Percentiles rank a stretch among this genome's conserved stretches.
Conservation (phyloP, 2,113 vertebrate species). For the Rousettus leschenaultii region DNA sequence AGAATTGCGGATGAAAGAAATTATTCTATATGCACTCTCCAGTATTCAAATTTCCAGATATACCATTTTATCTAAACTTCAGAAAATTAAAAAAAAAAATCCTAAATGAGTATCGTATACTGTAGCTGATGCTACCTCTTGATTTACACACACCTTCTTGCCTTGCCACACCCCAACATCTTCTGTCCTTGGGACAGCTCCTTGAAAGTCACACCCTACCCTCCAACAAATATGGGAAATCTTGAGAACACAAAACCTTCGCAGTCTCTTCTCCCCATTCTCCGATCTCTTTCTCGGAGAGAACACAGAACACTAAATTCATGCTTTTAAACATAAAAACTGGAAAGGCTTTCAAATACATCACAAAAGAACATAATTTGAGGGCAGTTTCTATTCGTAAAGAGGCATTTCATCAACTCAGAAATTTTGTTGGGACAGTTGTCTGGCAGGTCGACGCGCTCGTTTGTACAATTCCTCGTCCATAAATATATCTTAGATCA, state of each 20-base stretch:
- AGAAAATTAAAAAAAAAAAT: background rate
- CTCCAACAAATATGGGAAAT: background rate
- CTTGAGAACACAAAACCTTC: background rate
- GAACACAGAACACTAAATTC: background rate
- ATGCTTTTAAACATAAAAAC: background rate
- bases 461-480: background rate
- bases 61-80: background rate
- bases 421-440: background rate
- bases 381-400: no score
- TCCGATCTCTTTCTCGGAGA: background rate
- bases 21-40: background rate
- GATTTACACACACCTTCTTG: background rate
- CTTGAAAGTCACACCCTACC: background rate
- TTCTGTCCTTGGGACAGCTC: fast-evolving
- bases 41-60: background rate
- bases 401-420: background rate
- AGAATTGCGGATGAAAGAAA: background rate
- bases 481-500: background rate
- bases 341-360: background rate
- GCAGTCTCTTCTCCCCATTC: background rate
- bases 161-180: background rate
- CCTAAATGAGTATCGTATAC: fast-evolving
- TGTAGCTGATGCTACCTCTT: background rate
- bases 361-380: background rate
- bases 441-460: no score